Conservation (phyloP, 2,113 vertebrate genomes). For the Alosa alosa region DNA sequence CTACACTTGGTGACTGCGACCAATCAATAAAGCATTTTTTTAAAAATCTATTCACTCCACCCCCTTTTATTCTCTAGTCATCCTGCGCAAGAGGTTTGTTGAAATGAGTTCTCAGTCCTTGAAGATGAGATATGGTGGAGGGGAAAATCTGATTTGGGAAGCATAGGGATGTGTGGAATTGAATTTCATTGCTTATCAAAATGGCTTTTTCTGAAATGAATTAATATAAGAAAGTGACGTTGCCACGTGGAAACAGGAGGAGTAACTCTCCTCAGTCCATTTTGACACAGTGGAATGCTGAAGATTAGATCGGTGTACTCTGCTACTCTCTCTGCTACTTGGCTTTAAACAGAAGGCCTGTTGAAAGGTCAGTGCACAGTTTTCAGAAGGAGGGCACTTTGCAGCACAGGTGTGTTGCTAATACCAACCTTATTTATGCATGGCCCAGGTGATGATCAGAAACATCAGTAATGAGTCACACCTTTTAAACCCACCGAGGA, state of each 20-base stretch:
- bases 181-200: neutral
- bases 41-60: neutral
- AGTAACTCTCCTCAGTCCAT: neutral
- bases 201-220: neutral
- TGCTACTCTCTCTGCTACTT: neutral
- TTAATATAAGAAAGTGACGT: neutral
- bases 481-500: neutral
- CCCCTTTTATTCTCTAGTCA: neutral
- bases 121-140: neutral
- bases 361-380: neutral
- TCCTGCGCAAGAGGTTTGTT: neutral
- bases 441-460: neutral
- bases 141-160: neutral
- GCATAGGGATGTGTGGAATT: neutral
- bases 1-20: neutral
- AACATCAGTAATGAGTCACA: neutral
- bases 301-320: neutral
- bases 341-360: neutral
- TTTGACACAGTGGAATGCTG: neutral
- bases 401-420: neutral
- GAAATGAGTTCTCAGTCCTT: neutral
- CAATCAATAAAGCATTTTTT: neutral
- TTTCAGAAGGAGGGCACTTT: too few relatives aligned
- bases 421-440: neutral
- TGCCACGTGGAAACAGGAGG: neutral